Conservation (phyloP, 2,797 vertebrate genomes). For the Linurgus olivaceus region DNA sequence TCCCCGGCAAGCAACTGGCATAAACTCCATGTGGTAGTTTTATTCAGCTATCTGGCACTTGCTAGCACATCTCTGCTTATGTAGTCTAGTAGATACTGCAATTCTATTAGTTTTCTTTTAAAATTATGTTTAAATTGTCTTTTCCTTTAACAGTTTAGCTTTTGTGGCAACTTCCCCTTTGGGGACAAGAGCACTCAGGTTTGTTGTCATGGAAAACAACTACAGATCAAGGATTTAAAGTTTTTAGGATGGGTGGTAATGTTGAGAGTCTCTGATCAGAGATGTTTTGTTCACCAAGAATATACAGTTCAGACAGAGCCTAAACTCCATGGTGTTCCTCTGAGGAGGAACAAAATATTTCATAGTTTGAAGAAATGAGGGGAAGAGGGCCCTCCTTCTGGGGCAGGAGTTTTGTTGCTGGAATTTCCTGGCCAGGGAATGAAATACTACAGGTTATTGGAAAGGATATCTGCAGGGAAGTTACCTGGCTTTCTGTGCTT, state of each 20-base stretch:
- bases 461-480: not conserved
- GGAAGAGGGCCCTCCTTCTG: not conserved
- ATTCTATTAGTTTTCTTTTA: not conserved
- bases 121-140: not conserved
- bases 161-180: not conserved
- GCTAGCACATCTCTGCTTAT: constrained; percentile 62
- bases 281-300: not conserved
- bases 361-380: not conserved
- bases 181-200: not conserved
- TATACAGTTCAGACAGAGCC: not conserved
- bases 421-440: not conserved
- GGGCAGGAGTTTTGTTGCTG: not conserved
- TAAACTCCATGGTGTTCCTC: not conserved
- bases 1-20: not conserved
- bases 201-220: not conserved
- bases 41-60: constrained; percentile 4
- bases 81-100: constrained; percentile 41
- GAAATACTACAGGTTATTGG: not conserved
- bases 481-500: not conserved
- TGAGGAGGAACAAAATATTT: not conserved
- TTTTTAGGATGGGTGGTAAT: not conserved
- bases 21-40: not conserved
- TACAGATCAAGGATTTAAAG: not conserved
- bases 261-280: not conserved
- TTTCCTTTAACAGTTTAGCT: not conserved